Base-by-base conservation (phyloP, 35 echinoderm and acorn worm genomes). In the Eucidaris tribuloides region DNA sequence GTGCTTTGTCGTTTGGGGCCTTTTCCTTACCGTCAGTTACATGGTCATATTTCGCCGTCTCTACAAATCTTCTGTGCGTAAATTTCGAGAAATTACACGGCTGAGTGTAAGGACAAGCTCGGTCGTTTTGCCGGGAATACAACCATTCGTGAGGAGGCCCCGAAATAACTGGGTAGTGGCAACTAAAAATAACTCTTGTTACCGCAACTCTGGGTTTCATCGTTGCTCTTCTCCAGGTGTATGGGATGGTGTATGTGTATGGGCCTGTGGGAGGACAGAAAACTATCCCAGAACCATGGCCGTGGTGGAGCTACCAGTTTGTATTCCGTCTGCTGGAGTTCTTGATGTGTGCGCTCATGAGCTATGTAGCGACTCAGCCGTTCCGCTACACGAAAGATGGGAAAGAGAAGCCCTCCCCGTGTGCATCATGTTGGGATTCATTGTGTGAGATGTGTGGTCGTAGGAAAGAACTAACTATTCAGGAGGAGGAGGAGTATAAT, bases 311-410 rank as follows among this genome's bases (percentile, higher is more conserved):
- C n/a, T 99, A 93, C 71, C 96, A 99, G 78, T 83, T 93, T 18
- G 61, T 82, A 18, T 99, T 99, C 65, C 42, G 96, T 28, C 13
- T 86, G 2, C 78, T 82, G 11, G 96, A 99, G 86, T 84, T 99
- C n/a, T 77, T 80, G 5, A 99, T 99, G 96, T 99, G 90, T n/a
- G 58, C 84, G 2, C 76, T 83, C 5, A 99, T 99, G 96, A 93
- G 96, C 32, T 99, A 83, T 60, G 96, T 99, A 48, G 96, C 96
- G 5, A 99, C 96, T 20, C 96, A 99, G 58, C 96, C 96, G 17
- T 93, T 99, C 76, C 79, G 96, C 25, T 90, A 94, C 82, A 90
- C 86, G 13, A 74, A 37, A 20, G 82, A 89, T 82, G 92, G 92
- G 2, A 71, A 81, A 32, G 92, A 94, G 64, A 94, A 89, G 31